Percentiles rank a stretch among this genome's conserved stretches.
These are phyloP conservation scores for Cryptotis parvus DNA, from an alignment of 2,113 vertebrate species.

Conservation along the genomic window DNA sequence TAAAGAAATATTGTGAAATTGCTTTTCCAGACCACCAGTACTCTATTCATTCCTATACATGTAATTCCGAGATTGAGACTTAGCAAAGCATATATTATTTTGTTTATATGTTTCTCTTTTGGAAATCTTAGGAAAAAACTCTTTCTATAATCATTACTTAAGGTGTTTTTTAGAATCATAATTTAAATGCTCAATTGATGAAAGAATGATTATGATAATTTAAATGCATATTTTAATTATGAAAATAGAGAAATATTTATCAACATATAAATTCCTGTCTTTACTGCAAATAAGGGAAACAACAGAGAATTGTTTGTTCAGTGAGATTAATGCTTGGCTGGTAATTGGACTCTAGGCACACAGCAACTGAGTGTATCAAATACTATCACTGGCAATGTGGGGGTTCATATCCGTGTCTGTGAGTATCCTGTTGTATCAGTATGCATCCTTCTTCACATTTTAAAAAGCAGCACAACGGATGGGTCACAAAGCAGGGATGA, in stretches of 20 bases:
- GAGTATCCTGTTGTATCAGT: neutral
- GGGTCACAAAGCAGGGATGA: neutral
- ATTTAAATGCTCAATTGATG: neutral
- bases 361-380: neutral
- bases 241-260: neutral
- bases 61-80: neutral
- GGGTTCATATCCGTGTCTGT: too few relatives aligned
- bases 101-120: neutral
- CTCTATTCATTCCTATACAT: neutral
- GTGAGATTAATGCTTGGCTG: neutral
- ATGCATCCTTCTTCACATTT: neutral
- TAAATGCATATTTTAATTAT: neutral
- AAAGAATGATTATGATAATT: neutral
- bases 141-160: neutral
- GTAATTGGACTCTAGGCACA: neutral
- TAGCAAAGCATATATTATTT: neutral
- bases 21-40: neutral
- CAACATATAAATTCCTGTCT: neutral
- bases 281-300: neutral
- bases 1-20: neutral
- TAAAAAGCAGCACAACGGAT: neutral
- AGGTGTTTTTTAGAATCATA: neutral
- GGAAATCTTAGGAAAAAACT: neutral
- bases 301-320: neutral
- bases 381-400: neutral